Evolutionary conservation across 2,113 vertebrate species (phyloP).

Genomic region (Lepisosteus oculatus): DNA sequence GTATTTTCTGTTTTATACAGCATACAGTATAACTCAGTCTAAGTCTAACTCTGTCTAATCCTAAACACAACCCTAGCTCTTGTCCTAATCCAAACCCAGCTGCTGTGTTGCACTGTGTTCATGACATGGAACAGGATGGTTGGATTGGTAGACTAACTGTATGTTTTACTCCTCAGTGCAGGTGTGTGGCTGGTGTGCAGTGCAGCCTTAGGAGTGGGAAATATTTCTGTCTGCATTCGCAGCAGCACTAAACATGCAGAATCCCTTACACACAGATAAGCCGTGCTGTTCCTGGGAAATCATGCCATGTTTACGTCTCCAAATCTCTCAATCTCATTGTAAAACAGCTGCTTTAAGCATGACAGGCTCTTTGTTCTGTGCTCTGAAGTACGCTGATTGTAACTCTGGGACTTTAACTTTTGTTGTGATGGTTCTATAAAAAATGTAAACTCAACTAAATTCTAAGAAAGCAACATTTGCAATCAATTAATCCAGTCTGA

Average conservation of each 20-base stretch:
- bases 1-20: no score
- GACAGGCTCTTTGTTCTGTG: neutral
- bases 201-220: conserved; percentile 5
- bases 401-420: no score
- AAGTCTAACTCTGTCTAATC: no score
- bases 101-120: no score
- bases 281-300: neutral
- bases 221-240: conserved; percentile 18
- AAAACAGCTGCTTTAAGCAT: conserved; percentile 4
- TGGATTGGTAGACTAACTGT: conserved; percentile 12
- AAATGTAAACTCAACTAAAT: no score
- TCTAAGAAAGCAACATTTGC: no score
- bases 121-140: neutral
- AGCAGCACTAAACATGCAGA: neutral
- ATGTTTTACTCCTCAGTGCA: neutral
- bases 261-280: conserved; percentile 8
- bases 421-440: no score
- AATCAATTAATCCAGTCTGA: no score
- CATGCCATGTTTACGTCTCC: conserved; percentile 7
- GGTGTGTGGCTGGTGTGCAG: neutral
- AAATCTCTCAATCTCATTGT: conserved; percentile 2
- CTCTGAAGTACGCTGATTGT: neutral
- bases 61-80: no score
- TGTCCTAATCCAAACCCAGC: no score
- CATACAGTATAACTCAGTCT: no score